phyloP scores from a whole-genome alignment of 2,888 invertebrate genomes.

The Andrena camellia region DNA sequence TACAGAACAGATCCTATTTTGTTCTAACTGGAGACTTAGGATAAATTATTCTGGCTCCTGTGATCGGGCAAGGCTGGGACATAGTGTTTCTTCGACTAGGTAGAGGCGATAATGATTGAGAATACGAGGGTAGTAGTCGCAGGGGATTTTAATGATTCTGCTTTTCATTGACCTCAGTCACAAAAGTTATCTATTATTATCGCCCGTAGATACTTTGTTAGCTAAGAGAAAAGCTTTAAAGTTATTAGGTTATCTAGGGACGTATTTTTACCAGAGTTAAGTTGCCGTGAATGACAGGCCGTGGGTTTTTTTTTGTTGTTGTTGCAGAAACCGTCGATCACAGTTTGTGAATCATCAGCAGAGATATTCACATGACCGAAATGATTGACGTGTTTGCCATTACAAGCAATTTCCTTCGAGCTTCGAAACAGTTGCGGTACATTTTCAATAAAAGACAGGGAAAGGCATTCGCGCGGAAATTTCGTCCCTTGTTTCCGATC shows the following conservation, averaged over 20 bases:
- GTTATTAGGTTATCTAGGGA: too few relatives aligned
- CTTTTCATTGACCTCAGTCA: too few relatives aligned
- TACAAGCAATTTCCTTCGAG: slow-evolving; percentile 14
- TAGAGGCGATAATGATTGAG: too few relatives aligned
- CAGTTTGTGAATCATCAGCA: neutral
- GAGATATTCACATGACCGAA: neutral
- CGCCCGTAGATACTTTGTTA: too few relatives aligned
- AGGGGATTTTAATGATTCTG: too few relatives aligned
- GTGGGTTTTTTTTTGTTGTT: neutral
- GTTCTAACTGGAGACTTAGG: neutral
- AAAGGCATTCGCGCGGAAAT: slow-evolving; percentile 26
- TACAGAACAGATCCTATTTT: neutral
- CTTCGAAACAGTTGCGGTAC: slow-evolving; percentile 1
- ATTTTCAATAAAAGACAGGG: slow-evolving; percentile 2
- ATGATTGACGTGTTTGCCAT: neutral
- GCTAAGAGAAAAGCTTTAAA: too few relatives aligned
- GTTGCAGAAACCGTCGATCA: neutral
- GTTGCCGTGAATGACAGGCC: too few relatives aligned
- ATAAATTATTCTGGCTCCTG: neutral
- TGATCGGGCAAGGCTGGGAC: neutral
- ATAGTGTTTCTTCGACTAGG: neutral
- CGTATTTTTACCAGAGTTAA: too few relatives aligned
- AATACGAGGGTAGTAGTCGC: too few relatives aligned
- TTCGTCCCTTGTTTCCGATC: slow-evolving; percentile 30
- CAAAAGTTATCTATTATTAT: too few relatives aligned